Conservation (phyloP, 2,797 vertebrate species). For the Eulemur albifrons region DNA sequence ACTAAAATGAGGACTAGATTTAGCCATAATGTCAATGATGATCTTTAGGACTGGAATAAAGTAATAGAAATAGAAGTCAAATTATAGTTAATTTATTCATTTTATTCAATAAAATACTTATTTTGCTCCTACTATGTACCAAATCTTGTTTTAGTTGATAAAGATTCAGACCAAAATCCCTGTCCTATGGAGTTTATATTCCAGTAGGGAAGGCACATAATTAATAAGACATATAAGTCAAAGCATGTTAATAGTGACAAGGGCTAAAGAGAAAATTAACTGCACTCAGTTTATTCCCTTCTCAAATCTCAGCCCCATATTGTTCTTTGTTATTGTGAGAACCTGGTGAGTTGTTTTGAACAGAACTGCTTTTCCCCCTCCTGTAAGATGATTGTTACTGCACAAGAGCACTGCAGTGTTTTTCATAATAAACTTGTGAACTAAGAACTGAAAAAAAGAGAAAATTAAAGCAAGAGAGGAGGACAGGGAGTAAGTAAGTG, state of each 20-base stretch:
- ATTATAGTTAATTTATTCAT: neutral
- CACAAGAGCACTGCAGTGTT: too few relatives aligned
- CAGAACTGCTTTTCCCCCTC: too few relatives aligned
- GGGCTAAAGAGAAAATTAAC: constrained; percentile 31
- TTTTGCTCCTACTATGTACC: neutral
- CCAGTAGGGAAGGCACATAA: neutral
- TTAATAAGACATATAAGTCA: neutral
- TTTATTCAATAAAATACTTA: constrained; percentile 42
- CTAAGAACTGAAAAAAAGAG: neutral
- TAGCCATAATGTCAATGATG: neutral
- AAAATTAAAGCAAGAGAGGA: constrained; percentile 38
- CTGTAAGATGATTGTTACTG: too few relatives aligned
- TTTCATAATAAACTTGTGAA: too few relatives aligned
- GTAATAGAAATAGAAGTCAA: neutral
- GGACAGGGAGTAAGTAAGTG: neutral
- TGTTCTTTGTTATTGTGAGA: too few relatives aligned
- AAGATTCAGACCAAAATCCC: neutral
- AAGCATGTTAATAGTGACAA: neutral
- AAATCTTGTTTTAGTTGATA: neutral
- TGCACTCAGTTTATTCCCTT: too few relatives aligned
- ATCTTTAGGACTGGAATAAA: neutral
- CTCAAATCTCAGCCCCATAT: too few relatives aligned
- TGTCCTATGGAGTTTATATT: neutral
- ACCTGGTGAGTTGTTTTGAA: too few relatives aligned
- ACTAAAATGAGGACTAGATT: neutral